These are phyloP conservation scores for Amitus sp. DNA, from an alignment of 2,888 invertebrate species.

Conservation along the genomic window DNA sequence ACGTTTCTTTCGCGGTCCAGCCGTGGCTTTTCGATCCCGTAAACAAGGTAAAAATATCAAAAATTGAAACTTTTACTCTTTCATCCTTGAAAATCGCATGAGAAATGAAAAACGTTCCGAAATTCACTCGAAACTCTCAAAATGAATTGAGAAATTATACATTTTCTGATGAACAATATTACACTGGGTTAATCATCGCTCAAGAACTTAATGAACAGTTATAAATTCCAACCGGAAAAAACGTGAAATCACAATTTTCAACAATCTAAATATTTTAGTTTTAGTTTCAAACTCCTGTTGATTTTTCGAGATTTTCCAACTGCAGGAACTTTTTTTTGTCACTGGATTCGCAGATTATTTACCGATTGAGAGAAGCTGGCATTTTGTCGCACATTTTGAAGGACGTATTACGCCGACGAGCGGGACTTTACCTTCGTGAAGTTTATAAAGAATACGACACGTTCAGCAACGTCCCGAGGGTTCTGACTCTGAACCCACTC, in stretches of 20 bases:
- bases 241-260: no score
- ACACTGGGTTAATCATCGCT: no score
- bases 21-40: conserved; percentile 55
- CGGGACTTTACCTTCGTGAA: conserved; percentile 45
- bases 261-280: no score
- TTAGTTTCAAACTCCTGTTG: no score
- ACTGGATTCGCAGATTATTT: conserved; percentile 47
- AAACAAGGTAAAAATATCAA: conserved; percentile 44
- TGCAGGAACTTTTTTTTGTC: no score
- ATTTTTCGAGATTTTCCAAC: no score
- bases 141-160: no score
- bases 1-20: conserved; percentile 52
- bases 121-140: no score
- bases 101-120: no score
- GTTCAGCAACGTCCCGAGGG: conserved; percentile 38
- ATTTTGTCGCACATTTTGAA: conserved; percentile 47
- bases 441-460: conserved; percentile 52
- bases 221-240: no score
- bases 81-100: background rate
- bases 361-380: conserved; percentile 50
- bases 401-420: conserved; percentile 51
- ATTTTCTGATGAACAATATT: no score
- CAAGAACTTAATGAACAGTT: no score
- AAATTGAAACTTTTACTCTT: background rate
- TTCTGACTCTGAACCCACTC: conserved; percentile 51